phyloP scores from a whole-genome alignment of 2,113 vertebrate genomes.

The Neotoma lepida region DNA sequence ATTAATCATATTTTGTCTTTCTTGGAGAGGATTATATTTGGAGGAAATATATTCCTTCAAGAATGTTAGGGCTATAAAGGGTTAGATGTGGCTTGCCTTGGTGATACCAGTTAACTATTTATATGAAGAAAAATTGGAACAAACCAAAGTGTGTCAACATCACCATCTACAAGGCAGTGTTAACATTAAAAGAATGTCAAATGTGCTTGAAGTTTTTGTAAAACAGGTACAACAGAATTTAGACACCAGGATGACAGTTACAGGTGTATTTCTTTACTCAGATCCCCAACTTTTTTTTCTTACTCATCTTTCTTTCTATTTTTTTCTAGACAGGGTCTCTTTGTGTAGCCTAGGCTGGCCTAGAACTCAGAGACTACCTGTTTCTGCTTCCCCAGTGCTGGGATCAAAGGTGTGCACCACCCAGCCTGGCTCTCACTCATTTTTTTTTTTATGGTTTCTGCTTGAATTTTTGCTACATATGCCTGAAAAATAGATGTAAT shows the following conservation, averaged over 20 bases:
- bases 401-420: not conserved
- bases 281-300: not conserved
- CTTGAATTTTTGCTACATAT: not conserved
- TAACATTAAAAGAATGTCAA: not conserved
- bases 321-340: not conserved
- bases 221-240: not conserved
- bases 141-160: not conserved
- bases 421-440: not conserved
- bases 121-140: not conserved
- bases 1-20: conserved; percentile 8
- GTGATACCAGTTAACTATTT: conserved; percentile 2
- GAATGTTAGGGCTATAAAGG: not conserved
- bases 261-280: not conserved
- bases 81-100: not conserved
- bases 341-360: not conserved
- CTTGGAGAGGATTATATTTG: not conserved
- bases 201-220: not conserved
- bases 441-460: not conserved
- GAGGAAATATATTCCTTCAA: conserved; percentile 5
- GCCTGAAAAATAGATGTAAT: not conserved
- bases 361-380: not conserved
- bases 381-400: not conserved
- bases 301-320: not conserved
- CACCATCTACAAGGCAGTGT: not conserved
- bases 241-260: not conserved